These are phyloP conservation scores for Graphium colonna DNA, from an alignment of 2,888 invertebrate species.

Conservation along the genomic window DNA sequence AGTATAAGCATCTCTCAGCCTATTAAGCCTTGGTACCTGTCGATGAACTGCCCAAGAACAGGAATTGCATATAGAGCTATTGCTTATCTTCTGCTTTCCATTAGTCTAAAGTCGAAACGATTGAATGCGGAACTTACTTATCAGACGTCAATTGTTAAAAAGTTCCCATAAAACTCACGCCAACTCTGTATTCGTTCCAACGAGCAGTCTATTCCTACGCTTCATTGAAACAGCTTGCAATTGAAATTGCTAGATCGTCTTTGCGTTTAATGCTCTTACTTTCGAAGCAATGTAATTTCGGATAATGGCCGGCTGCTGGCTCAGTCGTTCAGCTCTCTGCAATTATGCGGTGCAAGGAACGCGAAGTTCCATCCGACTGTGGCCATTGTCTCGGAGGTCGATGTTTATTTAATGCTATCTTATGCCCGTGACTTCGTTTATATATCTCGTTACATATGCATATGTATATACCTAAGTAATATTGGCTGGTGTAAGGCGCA, in stretches of 20 bases:
- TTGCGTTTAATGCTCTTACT: slow-evolving; percentile 17
- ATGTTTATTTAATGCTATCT: not conserved
- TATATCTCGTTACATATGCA: no score
- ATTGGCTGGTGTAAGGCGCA: no score
- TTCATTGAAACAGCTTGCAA: not conserved
- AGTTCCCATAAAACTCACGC: not conserved
- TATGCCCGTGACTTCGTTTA: not conserved
- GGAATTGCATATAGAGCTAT: no score
- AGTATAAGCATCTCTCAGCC: no score
- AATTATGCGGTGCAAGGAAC: slow-evolving; percentile 21
- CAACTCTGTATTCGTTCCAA: not conserved
- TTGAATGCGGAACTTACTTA: no score
- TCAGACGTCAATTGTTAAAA: not conserved
- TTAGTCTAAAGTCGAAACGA: no score
- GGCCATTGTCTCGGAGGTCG: slow-evolving; percentile 4
- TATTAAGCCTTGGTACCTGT: no score
- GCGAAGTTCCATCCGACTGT: slow-evolving; percentile 1
- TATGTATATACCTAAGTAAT: no score
- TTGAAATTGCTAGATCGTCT: slow-evolving; percentile 14
- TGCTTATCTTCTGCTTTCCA: no score
- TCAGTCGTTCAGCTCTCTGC: slow-evolving; percentile 13
- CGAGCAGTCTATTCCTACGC: not conserved
- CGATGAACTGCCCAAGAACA: no score
- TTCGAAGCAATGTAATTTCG: slow-evolving; percentile 37
- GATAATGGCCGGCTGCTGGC: slow-evolving; percentile 26